These are phyloP conservation scores for Clavelina lepadiformis DNA, from an alignment of 23 tunicate species.

Conservation along the genomic window DNA sequence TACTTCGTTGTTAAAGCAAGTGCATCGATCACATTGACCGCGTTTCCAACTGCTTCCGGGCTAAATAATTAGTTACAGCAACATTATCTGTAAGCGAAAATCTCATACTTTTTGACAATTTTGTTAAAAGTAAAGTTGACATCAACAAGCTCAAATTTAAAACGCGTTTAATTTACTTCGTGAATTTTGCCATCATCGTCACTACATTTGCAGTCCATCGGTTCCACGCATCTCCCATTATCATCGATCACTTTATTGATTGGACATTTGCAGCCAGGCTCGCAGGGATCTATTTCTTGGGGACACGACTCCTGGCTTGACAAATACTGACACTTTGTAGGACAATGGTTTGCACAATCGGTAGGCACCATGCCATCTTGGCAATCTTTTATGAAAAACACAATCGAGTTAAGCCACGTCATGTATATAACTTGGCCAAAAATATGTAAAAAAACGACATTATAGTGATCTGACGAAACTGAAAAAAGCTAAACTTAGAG, in stretches of 20 bases:
- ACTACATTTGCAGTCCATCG: slow-evolving; percentile 62
- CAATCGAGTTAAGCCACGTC: too few species aligned
- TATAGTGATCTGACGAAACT: too few species aligned
- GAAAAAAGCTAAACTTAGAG: too few species aligned
- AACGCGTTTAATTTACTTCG: slow-evolving; percentile 22
- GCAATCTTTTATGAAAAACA: too few species aligned
- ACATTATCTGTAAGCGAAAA: not conserved
- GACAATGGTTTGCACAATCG: slow-evolving; percentile 53
- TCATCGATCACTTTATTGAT: slow-evolving; percentile 57
- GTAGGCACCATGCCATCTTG: slow-evolving; percentile 40
- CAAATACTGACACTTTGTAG: slow-evolving; percentile 43
- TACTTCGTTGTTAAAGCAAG: slow-evolving; percentile 78
- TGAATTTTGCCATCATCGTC: slow-evolving; percentile 47
- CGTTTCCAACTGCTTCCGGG: slow-evolving; percentile 63
- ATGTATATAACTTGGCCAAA: too few species aligned
- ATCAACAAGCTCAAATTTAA: not conserved
- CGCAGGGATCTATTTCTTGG: slow-evolving; percentile 19
- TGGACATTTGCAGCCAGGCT: slow-evolving; percentile 77
- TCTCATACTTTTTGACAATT: not conserved
- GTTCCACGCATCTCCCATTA: slow-evolving; percentile 78
- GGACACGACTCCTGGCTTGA: slow-evolving; percentile 21
- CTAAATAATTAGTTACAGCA: slow-evolving; percentile 4
- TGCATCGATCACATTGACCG: slow-evolving; percentile 61
- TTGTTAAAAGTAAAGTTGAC: not conserved
- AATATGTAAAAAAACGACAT: too few species aligned